Conservation (phyloP, 1,140 invertebrate species). For the Epicauta chinensis region DNA sequence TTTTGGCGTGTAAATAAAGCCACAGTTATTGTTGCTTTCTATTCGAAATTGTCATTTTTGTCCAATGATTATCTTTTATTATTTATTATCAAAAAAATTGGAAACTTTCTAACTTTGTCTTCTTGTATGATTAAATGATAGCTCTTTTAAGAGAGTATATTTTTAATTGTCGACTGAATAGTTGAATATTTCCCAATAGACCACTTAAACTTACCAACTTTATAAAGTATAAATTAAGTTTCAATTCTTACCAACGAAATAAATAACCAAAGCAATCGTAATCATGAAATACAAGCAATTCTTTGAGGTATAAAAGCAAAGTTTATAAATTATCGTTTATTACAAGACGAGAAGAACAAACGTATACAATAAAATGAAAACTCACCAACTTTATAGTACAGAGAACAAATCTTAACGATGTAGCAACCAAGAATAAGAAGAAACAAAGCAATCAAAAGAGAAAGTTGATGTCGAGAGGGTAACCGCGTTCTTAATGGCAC, state of each 20-base stretch:
- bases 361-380: conserved; percentile 17
- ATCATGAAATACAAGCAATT: conserved; percentile 16
- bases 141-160: too few species aligned
- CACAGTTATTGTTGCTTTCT: too few species aligned
- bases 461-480: conserved; percentile 23
- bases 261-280: conserved; percentile 18
- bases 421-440: conserved; percentile 21
- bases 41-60: too few species aligned
- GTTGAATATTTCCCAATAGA: conserved; percentile 4
- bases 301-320: conserved; percentile 18
- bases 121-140: too few species aligned
- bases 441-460: conserved; percentile 27
- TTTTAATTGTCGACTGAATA: too few species aligned
- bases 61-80: too few species aligned
- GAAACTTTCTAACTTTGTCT: too few species aligned
- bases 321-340: conserved; percentile 28
- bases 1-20: neutral
- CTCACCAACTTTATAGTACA: conserved; percentile 19
- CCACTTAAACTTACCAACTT: conserved; percentile 15
- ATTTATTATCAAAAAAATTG: too few species aligned
- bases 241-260: conserved; percentile 15
- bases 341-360: conserved; percentile 19
- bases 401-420: conserved; percentile 25
- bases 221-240: conserved; percentile 18
- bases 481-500: conserved; percentile 24